Percentiles rank a stretch among this genome's conserved stretches.
These are phyloP conservation scores for Esperia sulphurella DNA, from an alignment of 2,888 invertebrate species.

Conservation along the genomic window DNA sequence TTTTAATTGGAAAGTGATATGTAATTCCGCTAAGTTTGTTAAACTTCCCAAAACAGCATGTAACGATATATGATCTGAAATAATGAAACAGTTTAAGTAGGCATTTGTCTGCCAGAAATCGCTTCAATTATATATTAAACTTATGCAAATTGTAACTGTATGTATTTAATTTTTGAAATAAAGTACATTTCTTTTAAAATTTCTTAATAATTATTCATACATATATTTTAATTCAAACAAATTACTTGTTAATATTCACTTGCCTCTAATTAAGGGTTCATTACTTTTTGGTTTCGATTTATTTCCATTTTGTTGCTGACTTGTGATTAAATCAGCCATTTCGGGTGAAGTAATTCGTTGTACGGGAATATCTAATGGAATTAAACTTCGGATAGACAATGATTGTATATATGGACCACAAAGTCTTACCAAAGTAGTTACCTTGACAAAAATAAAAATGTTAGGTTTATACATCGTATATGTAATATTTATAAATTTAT, in stretches of 20 bases:
- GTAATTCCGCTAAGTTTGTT: constrained; percentile 57
- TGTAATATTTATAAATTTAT: too few species aligned
- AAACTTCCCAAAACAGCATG: constrained; percentile 71
- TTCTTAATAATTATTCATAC: too few species aligned
- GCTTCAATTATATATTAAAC: too few species aligned
- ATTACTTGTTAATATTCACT: neutral
- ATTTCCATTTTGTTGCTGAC: constrained; percentile 39
- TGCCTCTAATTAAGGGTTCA: constrained; percentile 51
- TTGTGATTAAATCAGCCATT: constrained; percentile 63
- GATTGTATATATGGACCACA: constrained; percentile 67
- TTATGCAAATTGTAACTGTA: too few species aligned
- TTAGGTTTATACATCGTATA: too few species aligned
- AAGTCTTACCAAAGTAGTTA: constrained; percentile 59
- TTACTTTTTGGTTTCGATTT: constrained; percentile 32
- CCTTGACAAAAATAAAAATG: constrained; percentile 25
- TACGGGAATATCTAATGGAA: constrained; percentile 62
- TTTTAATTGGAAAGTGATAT: constrained; percentile 61
- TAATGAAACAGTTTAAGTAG: neutral
- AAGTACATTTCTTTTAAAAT: too few species aligned
- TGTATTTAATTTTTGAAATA: too few species aligned
- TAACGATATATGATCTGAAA: constrained; percentile 71
- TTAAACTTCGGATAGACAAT: constrained; percentile 56
- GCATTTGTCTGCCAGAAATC: too few species aligned
- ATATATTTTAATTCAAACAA: neutral
- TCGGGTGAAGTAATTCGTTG: constrained; percentile 66